Evolutionary conservation across 2,888 invertebrate genomes (phyloP).

Genomic region (Troides oblongomaculatus): DNA sequence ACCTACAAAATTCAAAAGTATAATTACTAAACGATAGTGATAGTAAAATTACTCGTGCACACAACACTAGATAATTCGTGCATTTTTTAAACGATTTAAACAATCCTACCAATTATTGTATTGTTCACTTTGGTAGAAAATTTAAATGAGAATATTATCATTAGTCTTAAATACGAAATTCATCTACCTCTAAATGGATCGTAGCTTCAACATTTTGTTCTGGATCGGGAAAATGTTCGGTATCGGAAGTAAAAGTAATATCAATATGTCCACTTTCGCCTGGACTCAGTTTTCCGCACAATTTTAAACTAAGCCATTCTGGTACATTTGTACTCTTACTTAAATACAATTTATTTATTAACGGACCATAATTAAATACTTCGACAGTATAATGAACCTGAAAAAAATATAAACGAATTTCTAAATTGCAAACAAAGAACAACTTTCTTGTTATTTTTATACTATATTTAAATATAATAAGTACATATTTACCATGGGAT

Average conservation of each 20-base stretch:
- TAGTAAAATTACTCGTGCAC: neutral
- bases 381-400: conserved; percentile 67
- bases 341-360: conserved; percentile 64
- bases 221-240: conserved; percentile 59
- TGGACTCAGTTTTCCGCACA: conserved; percentile 65
- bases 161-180: neutral
- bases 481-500: too few species aligned
- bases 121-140: too few species aligned
- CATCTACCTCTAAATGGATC: conserved; percentile 72
- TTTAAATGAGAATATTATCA: too few species aligned
- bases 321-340: conserved; percentile 58
- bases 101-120: too few species aligned
- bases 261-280: conserved; percentile 74
- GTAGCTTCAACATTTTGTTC: conserved; percentile 65
- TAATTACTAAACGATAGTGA: neutral
- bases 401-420: neutral
- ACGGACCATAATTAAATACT: conserved; percentile 80
- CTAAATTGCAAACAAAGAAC: neutral
- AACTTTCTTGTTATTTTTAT: neutral
- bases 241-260: conserved; percentile 75
- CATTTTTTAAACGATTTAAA: too few species aligned
- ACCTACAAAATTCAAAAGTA: conserved; percentile 56
- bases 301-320: conserved; percentile 56
- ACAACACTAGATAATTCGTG: neutral
- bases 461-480: neutral